These are phyloP conservation scores for Meloidogyne chitwoodi DNA, from an alignment of 1,140 invertebrate species.

Conservation along the genomic window DNA sequence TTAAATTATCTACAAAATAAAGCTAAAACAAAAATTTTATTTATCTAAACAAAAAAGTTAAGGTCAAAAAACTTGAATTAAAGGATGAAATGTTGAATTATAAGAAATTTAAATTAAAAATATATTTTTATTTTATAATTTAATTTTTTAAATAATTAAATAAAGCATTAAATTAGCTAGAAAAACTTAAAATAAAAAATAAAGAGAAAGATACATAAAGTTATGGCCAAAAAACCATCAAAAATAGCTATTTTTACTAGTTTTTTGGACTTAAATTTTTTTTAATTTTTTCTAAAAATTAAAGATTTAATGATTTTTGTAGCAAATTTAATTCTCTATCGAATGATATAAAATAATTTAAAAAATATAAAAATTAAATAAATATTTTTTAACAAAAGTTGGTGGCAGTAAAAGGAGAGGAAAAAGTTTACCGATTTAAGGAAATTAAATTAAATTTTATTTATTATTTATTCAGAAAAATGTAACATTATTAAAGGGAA, in stretches of 20 bases:
- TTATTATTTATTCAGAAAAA: neutral
- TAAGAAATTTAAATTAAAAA: no score
- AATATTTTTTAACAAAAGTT: no score
- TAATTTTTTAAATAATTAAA: no score
- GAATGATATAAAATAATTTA: neutral
- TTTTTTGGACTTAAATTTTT: neutral
- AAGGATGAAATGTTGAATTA: no score
- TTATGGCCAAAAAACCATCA: neutral
- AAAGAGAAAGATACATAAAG: neutral
- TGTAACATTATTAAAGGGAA: neutral
- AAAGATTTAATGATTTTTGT: neutral
- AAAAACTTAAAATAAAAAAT: no score
- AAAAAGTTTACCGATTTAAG: neutral
- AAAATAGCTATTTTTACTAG: neutral
- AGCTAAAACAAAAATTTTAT: neutral
- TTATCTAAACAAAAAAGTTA: neutral
- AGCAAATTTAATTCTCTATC: neutral
- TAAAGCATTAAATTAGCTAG: no score
- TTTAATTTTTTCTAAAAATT: no score
- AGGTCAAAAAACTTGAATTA: no score
- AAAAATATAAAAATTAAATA: no score
- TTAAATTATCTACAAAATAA: neutral
- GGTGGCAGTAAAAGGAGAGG: no score
- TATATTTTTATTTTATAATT: no score
- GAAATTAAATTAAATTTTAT: neutral